Evolutionary conservation across 2,113 vertebrate genomes (phyloP).

Genomic region (Ceyx cyanopectus): DNA sequence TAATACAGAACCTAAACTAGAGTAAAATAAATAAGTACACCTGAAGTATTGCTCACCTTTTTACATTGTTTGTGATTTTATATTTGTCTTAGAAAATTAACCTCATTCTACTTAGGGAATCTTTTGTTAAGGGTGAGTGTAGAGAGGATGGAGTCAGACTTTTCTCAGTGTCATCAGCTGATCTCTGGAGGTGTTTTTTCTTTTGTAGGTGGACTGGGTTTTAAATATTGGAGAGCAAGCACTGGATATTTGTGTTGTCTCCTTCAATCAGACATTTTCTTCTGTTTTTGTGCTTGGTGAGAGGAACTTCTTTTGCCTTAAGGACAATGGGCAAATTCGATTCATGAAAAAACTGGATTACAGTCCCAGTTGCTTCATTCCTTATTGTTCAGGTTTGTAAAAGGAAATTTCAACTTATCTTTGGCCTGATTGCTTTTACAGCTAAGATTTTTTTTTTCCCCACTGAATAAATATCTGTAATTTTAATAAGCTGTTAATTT

Average conservation of each 20-base stretch:
- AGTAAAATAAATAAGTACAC: neutral
- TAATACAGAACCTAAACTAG: neutral
- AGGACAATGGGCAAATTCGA: constrained; percentile 94
- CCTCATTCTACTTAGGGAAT: neutral
- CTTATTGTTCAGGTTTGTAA: constrained; percentile 89
- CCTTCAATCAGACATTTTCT: constrained; percentile 82
- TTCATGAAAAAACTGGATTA: constrained; percentile 98
- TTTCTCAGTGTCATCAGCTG: neutral
- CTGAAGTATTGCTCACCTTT: neutral
- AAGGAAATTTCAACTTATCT: neutral
- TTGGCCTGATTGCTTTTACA: neutral
- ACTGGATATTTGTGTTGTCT: constrained; percentile 85
- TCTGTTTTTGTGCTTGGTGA: constrained; percentile 93
- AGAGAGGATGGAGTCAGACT: too few relatives aligned
- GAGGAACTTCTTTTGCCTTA: constrained; percentile 93
- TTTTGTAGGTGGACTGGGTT: constrained; percentile 91
- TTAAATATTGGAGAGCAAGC: constrained; percentile 94
- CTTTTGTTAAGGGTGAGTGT: neutral
- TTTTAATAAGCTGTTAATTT: neutral
- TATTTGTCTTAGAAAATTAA: neutral
- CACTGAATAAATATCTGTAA: neutral
- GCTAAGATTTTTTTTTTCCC: neutral
- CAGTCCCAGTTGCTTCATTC: constrained; percentile 94
- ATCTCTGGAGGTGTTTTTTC: neutral
- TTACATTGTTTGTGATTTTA: neutral